Base-by-base conservation (phyloP, 2,888 invertebrate genomes). In the Brachynemurus nebulosus region DNA sequence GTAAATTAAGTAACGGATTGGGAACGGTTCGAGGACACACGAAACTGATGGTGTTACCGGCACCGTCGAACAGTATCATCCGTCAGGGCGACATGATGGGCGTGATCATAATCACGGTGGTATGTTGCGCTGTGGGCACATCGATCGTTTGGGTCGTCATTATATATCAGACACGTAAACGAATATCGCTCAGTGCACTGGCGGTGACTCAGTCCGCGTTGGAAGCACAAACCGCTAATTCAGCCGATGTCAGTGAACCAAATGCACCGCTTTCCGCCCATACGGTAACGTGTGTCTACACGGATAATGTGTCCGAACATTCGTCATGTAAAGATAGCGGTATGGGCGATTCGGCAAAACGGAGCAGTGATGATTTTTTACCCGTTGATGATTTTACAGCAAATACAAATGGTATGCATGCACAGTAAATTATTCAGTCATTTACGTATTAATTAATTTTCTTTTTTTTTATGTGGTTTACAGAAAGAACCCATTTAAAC, bases 121-220 rank as follows among this genome's bases (percentile, higher is more conserved):
- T 90, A 33, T 86, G 88, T 62, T 88, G 91, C 65, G 84, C 91
- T 42, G 86, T 93, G 12, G 80, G 83, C n/a, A 92, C 91, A 6
- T 89, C 90, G 1, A 73, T 88, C 12, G 78, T 90, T 42, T 92
- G 92, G 91, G 88, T 91, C 40, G 80, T 89, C 44, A 86, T 91
- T 50, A 89, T 90, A 55, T 89, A 88, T 62, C 83, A 86, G 58
- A 86, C 88, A 4, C 71, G 86, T 49, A 78, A 80, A 63, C 73
- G 76, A 23, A 68, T 74, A 17, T 23, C 47, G 7, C 12, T 37
- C 14, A 42, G 63, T 69, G 71, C 38, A 65, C 69, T 48, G 62
- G 69, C 44, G 66, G 71, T 30, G n/a, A n/a, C n/a, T 12, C 18
- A 37, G 12, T 37, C 37, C 2, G 48, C 16, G 57, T 58, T 43